Conservation (phyloP, 2,113 vertebrate species). For the Tupaia chinensis region DNA sequence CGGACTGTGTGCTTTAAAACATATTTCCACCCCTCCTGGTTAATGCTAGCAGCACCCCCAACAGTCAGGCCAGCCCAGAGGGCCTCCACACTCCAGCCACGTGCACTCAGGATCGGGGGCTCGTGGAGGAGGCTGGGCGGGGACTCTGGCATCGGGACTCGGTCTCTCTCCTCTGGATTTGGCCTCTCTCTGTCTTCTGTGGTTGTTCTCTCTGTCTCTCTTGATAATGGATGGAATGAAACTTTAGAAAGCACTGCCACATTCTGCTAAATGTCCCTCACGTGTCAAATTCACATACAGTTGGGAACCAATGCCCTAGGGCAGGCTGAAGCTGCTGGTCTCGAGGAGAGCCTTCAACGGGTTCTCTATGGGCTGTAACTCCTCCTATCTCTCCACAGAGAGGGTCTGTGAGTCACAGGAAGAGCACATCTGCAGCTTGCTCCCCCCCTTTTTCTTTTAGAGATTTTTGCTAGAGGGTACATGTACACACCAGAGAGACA, state of each 20-base stretch:
- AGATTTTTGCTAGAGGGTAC: no score
- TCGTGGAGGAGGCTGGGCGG: no score
- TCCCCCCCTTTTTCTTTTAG: no score
- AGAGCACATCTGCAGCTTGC: no score
- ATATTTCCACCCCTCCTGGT: not conserved
- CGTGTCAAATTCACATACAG: not conserved
- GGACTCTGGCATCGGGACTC: no score
- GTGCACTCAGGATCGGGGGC: no score
- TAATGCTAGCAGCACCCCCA: not conserved
- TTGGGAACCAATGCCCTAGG: not conserved
- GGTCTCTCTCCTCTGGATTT: no score
- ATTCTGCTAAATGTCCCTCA: not conserved
- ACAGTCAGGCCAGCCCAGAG: not conserved
- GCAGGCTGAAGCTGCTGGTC: not conserved
- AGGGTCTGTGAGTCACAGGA: not conserved
- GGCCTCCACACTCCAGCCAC: not conserved
- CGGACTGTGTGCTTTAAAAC: not conserved
- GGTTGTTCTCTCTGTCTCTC: no score
- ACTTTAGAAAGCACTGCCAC: not conserved
- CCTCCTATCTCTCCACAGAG: not conserved
- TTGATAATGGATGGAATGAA: no score
- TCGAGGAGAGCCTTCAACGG: not conserved
- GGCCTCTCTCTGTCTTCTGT: no score
- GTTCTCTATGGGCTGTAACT: not conserved
- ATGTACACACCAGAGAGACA: no score